Base-by-base conservation (phyloP, 2,888 invertebrate genomes). In the Xylophagus ater region DNA sequence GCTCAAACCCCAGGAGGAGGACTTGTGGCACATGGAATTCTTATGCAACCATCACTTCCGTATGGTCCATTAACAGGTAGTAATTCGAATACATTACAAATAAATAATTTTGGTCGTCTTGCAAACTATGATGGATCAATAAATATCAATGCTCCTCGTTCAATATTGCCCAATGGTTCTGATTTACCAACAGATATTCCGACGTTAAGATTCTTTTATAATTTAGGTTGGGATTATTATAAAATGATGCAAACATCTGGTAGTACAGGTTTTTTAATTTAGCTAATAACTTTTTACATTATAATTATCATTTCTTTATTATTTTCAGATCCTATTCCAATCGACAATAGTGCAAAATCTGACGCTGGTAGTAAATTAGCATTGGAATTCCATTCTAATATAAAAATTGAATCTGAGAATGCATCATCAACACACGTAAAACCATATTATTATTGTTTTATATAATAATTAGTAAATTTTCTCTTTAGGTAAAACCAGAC, bases 201-300 rank as follows among this genome's bases (percentile, higher is more conserved):
- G 9, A 76, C 78, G 5, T 59, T 79, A 43, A 71, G 77, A 42
- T 78, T 72, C 55, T 80, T 74, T 60, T 80, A 72, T 64, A 80
- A 80, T 58, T 60, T 78, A 52, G 79, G 80, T 50, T 63, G 76
- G 48, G 76, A 79, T 44, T 71, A 49, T 34, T 49, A 47, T 37
- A 46, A 48, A 21, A 44, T 45, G 21, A 25, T 39, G 20, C 39
- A 45, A 6, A 37, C 32, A 10, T 46, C 40, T n/a, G 51, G 45
- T 32, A 37, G 32, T 7, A 47, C 25, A 21, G 29, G 40, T 39
- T 40, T 8, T 17, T 19, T 19, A 10, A 17, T 18, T 9, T 32
- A 32, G n/a, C 18, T 32, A 9, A 18, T 19, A 10, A 19, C 15
- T 7, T 18, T 19, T 32, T 32, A 12, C 4, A 12, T 26, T 26